A percentile compares a stretch with the other conserved stretches of the same genome.
phyloP scores from a whole-genome alignment of 2,888 invertebrate species.

The Leucophenga maculata region DNA sequence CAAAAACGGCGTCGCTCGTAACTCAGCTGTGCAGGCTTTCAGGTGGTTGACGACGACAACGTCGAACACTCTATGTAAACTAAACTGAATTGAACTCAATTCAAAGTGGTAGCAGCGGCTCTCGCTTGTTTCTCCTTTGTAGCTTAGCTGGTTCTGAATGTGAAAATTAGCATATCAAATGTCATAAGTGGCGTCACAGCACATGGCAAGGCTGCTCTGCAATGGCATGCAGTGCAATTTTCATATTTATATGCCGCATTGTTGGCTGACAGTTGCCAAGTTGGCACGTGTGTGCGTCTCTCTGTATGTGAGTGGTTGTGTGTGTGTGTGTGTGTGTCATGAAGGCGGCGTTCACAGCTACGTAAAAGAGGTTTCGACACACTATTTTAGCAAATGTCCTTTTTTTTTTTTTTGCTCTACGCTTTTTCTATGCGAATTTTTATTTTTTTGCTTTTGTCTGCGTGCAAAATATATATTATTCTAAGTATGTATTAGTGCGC shows the following conservation, averaged over 20 bases:
- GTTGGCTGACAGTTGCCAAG: conserved; percentile 27
- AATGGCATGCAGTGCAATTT: not conserved
- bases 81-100: no score
- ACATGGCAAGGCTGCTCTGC: conserved; percentile 31
- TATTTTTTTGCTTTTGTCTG: conserved; percentile 24
- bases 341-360: conserved; percentile 32
- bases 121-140: conserved; percentile 37
- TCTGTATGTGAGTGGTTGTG: no score
- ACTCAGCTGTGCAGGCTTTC: conserved; percentile 42
- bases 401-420: conserved; percentile 15
- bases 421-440: conserved; percentile 3
- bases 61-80: no score
- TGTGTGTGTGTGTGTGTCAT: conserved; percentile 24
- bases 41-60: not conserved
- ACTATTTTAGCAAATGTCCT: not conserved
- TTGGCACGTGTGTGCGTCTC: conserved; percentile 21
- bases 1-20: conserved; percentile 50
- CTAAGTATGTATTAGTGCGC: not conserved
- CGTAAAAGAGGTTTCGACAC: no score
- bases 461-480: conserved; percentile 14
- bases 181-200: conserved; percentile 48
- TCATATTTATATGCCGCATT: conserved; percentile 55
- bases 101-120: conserved; percentile 9
- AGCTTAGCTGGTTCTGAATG: conserved; percentile 38
- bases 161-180: conserved; percentile 66